phyloP scores from a whole-genome alignment of 1,140 invertebrate species.

The Augochlora pura region DNA sequence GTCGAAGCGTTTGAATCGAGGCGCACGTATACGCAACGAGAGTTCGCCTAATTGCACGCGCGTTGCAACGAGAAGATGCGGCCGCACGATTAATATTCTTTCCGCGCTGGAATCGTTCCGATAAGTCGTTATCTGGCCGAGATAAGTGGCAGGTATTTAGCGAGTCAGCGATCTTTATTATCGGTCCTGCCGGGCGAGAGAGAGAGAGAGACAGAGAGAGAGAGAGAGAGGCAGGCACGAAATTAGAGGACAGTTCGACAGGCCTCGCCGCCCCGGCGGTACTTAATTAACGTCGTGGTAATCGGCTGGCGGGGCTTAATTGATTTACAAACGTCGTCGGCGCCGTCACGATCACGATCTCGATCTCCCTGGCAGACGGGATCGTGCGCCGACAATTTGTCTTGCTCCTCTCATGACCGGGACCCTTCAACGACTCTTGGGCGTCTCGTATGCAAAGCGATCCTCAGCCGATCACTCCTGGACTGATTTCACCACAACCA shows the following conservation, averaged over 20 bases:
- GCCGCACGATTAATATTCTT: too few species aligned
- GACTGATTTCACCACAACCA: too few species aligned
- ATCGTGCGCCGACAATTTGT: conserved; percentile 65
- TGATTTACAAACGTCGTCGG: conserved; percentile 70
- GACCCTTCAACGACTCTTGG: conserved; percentile 32
- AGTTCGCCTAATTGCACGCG: too few species aligned
- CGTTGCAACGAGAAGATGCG: too few species aligned
- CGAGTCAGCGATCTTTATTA: conserved; percentile 52
- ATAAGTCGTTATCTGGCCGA: conserved; percentile 26
- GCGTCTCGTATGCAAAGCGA: conserved; percentile 1
- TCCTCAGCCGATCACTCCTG: too few species aligned
- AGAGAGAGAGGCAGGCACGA: conserved; percentile 59
- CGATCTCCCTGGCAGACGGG: conserved; percentile 56
- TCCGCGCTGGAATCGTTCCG: not conserved
- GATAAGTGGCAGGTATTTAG: conserved; percentile 38
- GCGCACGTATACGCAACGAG: too few species aligned
- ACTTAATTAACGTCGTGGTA: conserved; percentile 63
- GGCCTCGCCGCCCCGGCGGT: conserved; percentile 32
- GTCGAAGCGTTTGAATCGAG: too few species aligned
- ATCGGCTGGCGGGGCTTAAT: conserved; percentile 64
- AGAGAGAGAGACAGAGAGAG: too few species aligned
- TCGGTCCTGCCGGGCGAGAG: conserved; percentile 43
- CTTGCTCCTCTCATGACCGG: conserved; percentile 52
- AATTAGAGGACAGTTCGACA: conserved; percentile 66
- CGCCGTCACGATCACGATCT: conserved; percentile 65